phyloP scores from a whole-genome alignment of 2,113 vertebrate species.

The Ursus arctos region DNA sequence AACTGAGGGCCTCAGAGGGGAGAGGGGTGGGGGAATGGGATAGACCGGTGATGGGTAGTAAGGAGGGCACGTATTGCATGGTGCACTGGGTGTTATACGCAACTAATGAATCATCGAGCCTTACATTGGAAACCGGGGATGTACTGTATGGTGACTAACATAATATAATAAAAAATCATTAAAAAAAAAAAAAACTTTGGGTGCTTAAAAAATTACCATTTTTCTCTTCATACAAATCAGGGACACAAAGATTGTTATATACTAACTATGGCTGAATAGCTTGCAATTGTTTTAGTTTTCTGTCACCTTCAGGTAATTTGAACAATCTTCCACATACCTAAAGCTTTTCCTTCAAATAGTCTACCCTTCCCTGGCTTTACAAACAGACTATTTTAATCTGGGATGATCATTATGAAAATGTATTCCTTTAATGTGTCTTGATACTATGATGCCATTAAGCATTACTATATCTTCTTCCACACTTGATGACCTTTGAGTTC shows the following conservation, averaged over 20 bases:
- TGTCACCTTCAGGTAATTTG: neutral
- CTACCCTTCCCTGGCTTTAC: neutral
- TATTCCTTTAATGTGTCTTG: neutral
- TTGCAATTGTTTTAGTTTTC: neutral
- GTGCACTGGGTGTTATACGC: too few species aligned
- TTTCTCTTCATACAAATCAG: slow-evolving; percentile 19
- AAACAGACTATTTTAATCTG: neutral
- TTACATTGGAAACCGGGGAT: too few species aligned
- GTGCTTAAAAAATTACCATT: neutral
- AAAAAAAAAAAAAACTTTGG: neutral
- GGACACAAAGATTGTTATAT: neutral
- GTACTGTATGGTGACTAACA: too few species aligned
- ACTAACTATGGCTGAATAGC: neutral
- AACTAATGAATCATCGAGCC: too few species aligned
- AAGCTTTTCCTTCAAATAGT: neutral
- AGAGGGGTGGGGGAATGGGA: too few species aligned
- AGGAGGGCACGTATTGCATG: too few species aligned
- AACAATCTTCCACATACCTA: neutral
- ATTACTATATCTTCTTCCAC: neutral
- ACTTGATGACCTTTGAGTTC: slow-evolving; percentile 17
- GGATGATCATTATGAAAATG: neutral
- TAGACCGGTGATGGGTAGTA: too few species aligned
- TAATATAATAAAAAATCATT: too few species aligned
- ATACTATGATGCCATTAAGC: neutral
- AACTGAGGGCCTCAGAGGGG: too few species aligned